A percentile compares a stretch with the other conserved stretches of the same genome.
Conservation (phyloP, 2,888 invertebrate genomes). For the Eledone cirrhosa region DNA sequence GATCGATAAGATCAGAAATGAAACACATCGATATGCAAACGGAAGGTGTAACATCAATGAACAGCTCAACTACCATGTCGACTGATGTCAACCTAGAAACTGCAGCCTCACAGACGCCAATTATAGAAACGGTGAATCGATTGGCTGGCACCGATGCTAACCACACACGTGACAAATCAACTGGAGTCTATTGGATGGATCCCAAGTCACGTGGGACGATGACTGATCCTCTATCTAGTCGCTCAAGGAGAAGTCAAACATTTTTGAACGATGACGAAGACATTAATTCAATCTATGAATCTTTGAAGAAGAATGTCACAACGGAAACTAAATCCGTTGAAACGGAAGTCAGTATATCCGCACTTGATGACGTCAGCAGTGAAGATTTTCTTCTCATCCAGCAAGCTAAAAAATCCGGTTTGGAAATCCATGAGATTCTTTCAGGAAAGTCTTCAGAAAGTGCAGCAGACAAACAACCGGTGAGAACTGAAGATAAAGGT, state of each 20-base stretch:
- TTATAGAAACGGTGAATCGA: conserved; percentile 24
- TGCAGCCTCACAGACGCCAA: conserved; percentile 34
- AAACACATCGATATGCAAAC: conserved; percentile 27
- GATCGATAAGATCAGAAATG: neutral
- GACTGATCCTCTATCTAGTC: conserved; percentile 36
- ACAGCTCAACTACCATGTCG: conserved; percentile 5
- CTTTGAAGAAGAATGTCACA: conserved; percentile 25
- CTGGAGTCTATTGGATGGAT: conserved; percentile 22
- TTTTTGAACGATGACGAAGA: conserved; percentile 27
- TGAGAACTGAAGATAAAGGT: neutral
- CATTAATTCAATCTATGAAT: conserved; percentile 13
- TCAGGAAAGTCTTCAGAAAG: neutral
- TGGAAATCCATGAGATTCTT: neutral
- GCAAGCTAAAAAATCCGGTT: neutral
- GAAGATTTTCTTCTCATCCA: neutral
- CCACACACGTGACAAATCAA: conserved; percentile 34
- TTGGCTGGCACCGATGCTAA: conserved; percentile 29
- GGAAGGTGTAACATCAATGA: conserved; percentile 31
- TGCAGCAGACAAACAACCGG: neutral
- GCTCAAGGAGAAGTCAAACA: conserved; percentile 39
- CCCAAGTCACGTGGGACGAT: conserved; percentile 39
- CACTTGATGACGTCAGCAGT: neutral
- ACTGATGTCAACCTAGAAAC: conserved; percentile 28
- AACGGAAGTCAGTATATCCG: conserved; percentile 24
- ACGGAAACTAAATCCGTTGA: neutral